These are phyloP conservation scores for Lonchura striata DNA, from an alignment of 2,113 vertebrate species.

Conservation along the genomic window DNA sequence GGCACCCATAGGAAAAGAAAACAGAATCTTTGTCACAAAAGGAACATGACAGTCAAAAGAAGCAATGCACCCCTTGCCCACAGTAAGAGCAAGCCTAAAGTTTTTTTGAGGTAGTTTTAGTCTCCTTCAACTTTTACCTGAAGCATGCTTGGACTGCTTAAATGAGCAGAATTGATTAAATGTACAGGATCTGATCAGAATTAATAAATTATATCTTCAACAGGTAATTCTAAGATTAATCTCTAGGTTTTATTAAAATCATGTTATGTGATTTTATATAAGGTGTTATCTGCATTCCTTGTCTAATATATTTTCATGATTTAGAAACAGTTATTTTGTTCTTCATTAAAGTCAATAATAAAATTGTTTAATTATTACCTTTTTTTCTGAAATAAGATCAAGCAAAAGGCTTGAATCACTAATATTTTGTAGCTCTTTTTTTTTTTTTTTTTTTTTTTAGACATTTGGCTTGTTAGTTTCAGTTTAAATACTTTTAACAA, in stretches of 20 bases:
- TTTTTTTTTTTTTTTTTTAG: not conserved
- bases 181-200: not conserved
- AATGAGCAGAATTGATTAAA: not conserved
- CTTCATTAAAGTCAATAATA: not conserved
- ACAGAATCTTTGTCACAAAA: not conserved
- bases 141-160: not conserved
- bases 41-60: not conserved
- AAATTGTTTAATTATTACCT: not conserved
- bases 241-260: not conserved
- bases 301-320: not conserved
- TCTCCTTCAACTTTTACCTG: not conserved
- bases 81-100: not conserved
- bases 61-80: not conserved
- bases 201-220: not conserved
- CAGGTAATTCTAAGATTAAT: not conserved
- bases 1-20: not conserved
- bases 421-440: rapidly evolving
- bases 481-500: not conserved
- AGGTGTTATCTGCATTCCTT: not conserved
- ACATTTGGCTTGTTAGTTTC: not conserved
- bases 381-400: not conserved
- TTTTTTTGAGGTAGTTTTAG: not conserved
- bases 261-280: not conserved
- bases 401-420: not conserved
- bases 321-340: not conserved